phyloP scores from a whole-genome alignment of 2,888 invertebrate genomes.

The Erebia ligea region DNA sequence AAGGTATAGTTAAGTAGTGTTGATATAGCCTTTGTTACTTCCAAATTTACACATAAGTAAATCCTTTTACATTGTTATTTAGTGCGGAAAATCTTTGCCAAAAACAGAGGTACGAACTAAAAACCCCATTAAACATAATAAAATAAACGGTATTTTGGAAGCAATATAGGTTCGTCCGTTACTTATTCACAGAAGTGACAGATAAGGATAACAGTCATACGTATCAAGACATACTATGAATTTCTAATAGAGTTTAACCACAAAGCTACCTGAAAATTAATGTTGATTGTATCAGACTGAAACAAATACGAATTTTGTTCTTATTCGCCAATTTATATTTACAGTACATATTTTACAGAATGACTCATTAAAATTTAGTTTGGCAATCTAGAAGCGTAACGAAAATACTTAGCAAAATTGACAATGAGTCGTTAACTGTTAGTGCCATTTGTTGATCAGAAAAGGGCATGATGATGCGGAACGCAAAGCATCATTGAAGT shows the following conservation, averaged over 20 bases:
- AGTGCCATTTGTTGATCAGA: constrained; percentile 67
- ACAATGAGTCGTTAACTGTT: constrained; percentile 79
- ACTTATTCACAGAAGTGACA: constrained; percentile 65
- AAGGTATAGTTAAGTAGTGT: too few relatives aligned
- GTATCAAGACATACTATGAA: constrained; percentile 63
- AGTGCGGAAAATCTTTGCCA: constrained; percentile 43
- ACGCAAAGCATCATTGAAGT: constrained; percentile 51
- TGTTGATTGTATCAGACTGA: not conserved
- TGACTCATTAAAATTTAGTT: constrained; percentile 48
- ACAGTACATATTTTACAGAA: constrained; percentile 21
- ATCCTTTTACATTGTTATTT: constrained; percentile 38
- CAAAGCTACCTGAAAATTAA: constrained; percentile 21
- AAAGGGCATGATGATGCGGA: constrained; percentile 67
- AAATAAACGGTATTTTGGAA: constrained; percentile 69
- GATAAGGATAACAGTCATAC: constrained; percentile 72
- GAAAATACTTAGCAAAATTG: constrained; percentile 61
- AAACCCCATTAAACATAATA: constrained; percentile 71
- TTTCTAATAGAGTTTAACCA: constrained; percentile 57
- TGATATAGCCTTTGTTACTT: constrained; percentile 5
- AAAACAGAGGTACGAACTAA: constrained; percentile 54
- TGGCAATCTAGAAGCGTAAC: constrained; percentile 57
- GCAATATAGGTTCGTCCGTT: constrained; percentile 69
- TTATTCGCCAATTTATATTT: constrained; percentile 24
- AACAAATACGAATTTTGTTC: not conserved
- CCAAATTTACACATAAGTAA: constrained; percentile 27